Percentiles rank a stretch among this genome's conserved stretches.
These are phyloP conservation scores for Hormaphis cornu DNA, from an alignment of 1,140 invertebrate genomes.

Conservation along the genomic window DNA sequence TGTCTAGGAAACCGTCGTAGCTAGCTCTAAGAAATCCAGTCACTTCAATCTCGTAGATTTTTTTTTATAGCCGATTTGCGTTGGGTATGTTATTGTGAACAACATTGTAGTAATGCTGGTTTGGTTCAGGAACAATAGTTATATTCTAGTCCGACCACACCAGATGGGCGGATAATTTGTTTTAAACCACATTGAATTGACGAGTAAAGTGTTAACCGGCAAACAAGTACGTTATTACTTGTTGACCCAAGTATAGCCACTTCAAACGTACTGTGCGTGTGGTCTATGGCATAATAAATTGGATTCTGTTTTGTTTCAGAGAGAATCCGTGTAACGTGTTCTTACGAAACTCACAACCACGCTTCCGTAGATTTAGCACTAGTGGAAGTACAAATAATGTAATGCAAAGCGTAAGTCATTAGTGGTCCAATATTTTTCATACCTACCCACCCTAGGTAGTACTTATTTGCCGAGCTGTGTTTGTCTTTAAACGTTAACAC, in stretches of 20 bases:
- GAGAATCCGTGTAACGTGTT: neutral
- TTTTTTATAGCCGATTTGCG: no score
- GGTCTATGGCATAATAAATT: neutral
- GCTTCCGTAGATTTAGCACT: conserved; percentile 70
- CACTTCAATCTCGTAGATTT: neutral
- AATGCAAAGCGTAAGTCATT: conserved; percentile 47
- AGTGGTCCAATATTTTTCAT: neutral
- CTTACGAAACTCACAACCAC: conserved; percentile 41
- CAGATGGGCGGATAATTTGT: no score
- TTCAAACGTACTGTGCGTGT: no score
- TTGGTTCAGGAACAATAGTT: neutral
- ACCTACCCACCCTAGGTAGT: neutral
- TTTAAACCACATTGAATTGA: no score
- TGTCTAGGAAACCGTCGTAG: no score
- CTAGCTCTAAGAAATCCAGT: no score
- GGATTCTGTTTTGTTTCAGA: conserved; percentile 6
- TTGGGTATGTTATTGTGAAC: no score
- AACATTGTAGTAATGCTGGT: conserved; percentile 4
- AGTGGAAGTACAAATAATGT: conserved; percentile 59
- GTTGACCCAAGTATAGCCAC: no score
- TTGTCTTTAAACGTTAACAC: no score
- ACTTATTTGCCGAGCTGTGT: neutral
- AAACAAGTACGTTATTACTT: neutral
- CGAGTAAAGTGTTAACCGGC: no score
- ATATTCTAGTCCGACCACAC: neutral